Conservation (phyloP, 1,140 invertebrate genomes). For the Brachionus paranguensis region DNA sequence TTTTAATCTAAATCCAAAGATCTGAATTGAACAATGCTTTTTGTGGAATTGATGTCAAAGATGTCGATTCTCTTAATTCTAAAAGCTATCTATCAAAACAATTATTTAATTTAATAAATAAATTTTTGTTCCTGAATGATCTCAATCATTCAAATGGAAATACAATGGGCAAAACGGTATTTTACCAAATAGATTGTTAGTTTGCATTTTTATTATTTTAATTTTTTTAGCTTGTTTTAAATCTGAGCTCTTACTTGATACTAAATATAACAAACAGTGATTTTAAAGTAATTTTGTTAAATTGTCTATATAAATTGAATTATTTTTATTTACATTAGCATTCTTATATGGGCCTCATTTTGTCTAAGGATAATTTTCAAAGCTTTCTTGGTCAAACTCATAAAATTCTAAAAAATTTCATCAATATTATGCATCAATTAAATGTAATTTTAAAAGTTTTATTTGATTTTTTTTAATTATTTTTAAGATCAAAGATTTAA, state of each 20-base stretch:
- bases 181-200: too few relatives aligned
- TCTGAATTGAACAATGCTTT: background rate
- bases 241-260: background rate
- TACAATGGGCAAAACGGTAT: background rate
- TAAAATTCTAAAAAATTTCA: background rate
- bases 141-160: background rate
- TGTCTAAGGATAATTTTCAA: slow-evolving; percentile 23
- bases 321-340: background rate
- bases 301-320: background rate
- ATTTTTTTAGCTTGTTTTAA: background rate
- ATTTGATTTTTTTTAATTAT: background rate
- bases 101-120: background rate
- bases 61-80: background rate
- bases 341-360: slow-evolving; percentile 2
- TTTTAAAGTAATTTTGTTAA: background rate
- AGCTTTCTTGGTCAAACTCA: background rate
- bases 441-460: background rate
- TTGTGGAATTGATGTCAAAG: background rate
- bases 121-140: background rate
- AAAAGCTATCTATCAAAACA: background rate
- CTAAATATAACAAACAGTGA: background rate
- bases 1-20: background rate
- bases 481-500: slow-evolving; percentile 13
- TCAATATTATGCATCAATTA: background rate
- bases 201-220: too few relatives aligned